phyloP scores from a whole-genome alignment of 2,888 invertebrate species.

The Sceliomorpha sp. region DNA sequence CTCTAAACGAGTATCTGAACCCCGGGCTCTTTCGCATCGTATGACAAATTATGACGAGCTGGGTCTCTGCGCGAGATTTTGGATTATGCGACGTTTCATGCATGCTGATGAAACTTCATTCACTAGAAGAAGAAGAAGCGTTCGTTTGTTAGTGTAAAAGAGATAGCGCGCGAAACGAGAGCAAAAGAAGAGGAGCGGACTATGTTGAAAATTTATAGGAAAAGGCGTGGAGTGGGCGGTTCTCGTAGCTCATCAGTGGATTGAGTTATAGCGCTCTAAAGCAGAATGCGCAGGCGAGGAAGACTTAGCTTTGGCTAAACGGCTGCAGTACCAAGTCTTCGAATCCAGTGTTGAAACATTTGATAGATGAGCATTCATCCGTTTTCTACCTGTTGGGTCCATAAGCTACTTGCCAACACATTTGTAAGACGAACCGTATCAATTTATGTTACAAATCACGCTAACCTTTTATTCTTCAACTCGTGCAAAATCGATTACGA shows the following conservation, averaged over 20 bases:
- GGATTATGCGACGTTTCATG: neutral
- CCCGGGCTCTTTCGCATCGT: constrained; percentile 14
- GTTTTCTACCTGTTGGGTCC: constrained; percentile 58
- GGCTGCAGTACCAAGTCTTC: constrained; percentile 39
- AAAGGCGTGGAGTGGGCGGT: constrained; percentile 73
- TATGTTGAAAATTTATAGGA: constrained; percentile 62
- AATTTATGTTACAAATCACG: constrained; percentile 45
- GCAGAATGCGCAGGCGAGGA: constrained; percentile 62
- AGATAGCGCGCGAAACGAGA: constrained; percentile 16
- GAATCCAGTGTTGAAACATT: constrained; percentile 63
- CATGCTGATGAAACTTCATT: neutral
- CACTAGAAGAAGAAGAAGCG: constrained; percentile 2
- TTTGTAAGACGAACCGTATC: constrained; percentile 40
- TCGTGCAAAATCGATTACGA: constrained; percentile 36
- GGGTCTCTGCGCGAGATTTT: constrained; percentile 3
- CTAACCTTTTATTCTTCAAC: constrained; percentile 23
- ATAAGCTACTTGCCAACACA: constrained; percentile 38
- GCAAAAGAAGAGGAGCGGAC: constrained; percentile 41
- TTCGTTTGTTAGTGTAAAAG: constrained; percentile 22
- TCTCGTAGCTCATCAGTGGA: constrained; percentile 72
- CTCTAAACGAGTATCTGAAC: constrained; percentile 3
- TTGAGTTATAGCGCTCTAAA: constrained; percentile 74
- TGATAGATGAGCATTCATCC: constrained; percentile 64
- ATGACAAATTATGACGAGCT: constrained; percentile 4
- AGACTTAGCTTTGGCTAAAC: constrained; percentile 21